Evolutionary conservation across 2,797 vertebrate species (phyloP).

Genomic region (Trachops cirrhosus): DNA sequence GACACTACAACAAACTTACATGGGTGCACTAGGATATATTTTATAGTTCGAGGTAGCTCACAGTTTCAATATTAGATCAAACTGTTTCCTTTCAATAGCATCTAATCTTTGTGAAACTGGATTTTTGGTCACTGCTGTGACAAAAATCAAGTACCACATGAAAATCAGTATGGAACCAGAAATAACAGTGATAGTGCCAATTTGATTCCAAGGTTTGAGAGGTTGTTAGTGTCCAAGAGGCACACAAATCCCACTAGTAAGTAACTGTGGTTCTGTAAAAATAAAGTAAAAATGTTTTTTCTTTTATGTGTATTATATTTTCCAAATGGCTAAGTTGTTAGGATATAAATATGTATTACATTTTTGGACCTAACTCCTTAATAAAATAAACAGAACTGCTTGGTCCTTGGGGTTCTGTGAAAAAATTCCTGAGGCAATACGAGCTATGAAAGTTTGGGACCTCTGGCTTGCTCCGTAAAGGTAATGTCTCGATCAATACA

Average conservation of each 20-base stretch:
- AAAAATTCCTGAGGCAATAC: neutral
- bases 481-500: neutral
- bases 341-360: neutral
- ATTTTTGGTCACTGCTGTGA: slow-evolving; percentile 1
- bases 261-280: neutral
- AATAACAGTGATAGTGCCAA: neutral
- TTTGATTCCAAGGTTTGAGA: slow-evolving; percentile 15
- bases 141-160: neutral
- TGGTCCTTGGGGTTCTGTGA: neutral
- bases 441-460: neutral
- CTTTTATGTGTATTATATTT: neutral
- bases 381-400: neutral
- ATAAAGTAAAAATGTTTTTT: slow-evolving; percentile 22
- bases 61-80: neutral
- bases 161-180: neutral
- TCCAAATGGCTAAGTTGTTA: slow-evolving; percentile 5
- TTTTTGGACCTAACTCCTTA: neutral
- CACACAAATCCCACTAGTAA: neutral
- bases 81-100: neutral
- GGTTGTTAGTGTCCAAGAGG: neutral
- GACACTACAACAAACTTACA: neutral
- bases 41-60: neutral
- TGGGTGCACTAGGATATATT: neutral
- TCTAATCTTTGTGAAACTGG: neutral
- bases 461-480: neutral